Percentiles rank a stretch among this genome's conserved stretches.
Conservation (phyloP, 2,888 invertebrate genomes). For the Corythucha ciliata region DNA sequence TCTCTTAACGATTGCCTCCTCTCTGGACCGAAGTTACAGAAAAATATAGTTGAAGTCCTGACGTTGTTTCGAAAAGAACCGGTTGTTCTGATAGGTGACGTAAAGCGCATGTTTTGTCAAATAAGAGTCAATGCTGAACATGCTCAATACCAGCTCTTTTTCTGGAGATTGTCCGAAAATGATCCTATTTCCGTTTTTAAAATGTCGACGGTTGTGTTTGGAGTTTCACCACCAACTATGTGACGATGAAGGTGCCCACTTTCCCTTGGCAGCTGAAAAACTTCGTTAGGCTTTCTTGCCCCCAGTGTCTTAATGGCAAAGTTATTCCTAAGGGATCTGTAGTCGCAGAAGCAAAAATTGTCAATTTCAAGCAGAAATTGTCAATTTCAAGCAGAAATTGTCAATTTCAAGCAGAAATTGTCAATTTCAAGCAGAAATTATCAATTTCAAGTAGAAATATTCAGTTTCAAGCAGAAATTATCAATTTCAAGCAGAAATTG, state of each 20-base stretch:
- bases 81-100: background rate
- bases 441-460: too few species aligned
- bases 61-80: background rate
- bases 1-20: background rate
- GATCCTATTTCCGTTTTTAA: background rate
- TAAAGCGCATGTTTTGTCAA: background rate
- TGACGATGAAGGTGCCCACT: background rate
- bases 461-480: too few species aligned
- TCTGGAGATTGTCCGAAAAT: background rate
- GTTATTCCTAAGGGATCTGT: background rate
- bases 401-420: too few species aligned
- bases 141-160: background rate
- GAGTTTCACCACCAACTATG: background rate
- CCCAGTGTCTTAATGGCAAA: conserved; percentile 5
- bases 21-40: background rate
- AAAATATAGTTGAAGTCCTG: too few species aligned
- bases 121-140: background rate
- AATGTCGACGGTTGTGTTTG: background rate
- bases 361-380: too few species aligned
- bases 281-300: background rate
- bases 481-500: too few species aligned
- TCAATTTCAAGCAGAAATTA: too few species aligned
- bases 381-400: too few species aligned
- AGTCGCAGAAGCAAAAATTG: too few species aligned
- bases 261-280: background rate